phyloP scores from a whole-genome alignment of 1,140 invertebrate species.

The Apis cerana region DNA sequence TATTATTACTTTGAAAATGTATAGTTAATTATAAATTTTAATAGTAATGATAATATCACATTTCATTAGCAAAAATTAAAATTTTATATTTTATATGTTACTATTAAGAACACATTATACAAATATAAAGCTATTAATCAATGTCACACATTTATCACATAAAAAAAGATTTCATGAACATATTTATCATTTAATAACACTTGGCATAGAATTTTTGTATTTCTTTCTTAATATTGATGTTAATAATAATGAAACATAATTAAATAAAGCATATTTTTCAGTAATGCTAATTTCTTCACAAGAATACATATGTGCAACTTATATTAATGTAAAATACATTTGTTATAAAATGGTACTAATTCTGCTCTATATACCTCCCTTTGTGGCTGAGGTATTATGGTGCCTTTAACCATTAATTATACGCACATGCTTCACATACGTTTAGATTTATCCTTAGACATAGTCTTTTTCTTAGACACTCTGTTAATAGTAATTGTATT shows the following conservation, averaged over 20 bases:
- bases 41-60: slow-evolving; percentile 60
- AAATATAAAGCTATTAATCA: slow-evolving; percentile 53
- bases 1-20: slow-evolving; percentile 30
- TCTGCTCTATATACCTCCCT: slow-evolving; percentile 61
- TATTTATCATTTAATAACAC: slow-evolving; percentile 10
- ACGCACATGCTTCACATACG: slow-evolving; percentile 60
- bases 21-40: slow-evolving; percentile 35
- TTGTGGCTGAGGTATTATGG: slow-evolving; percentile 57
- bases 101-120: slow-evolving; percentile 42
- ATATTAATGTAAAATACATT: slow-evolving; percentile 64
- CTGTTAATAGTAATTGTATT: slow-evolving; percentile 64
- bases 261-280: slow-evolving; percentile 54
- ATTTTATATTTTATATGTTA: slow-evolving; percentile 41
- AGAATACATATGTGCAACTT: slow-evolving; percentile 57
- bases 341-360: slow-evolving; percentile 66
- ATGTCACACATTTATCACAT: slow-evolving; percentile 42
- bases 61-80: slow-evolving; percentile 59
- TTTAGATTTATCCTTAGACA: slow-evolving; percentile 55
- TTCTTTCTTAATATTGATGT: slow-evolving; percentile 3
- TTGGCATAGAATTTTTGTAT: slow-evolving; percentile 58
- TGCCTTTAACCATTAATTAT: slow-evolving; percentile 62
- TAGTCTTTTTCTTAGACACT: slow-evolving; percentile 55
- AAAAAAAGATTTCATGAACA: slow-evolving; percentile 18
- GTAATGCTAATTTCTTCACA: slow-evolving; percentile 55
- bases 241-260: slow-evolving; percentile 44